Conservation (phyloP, 1,140 invertebrate genomes). For the Hetaerina americana region DNA sequence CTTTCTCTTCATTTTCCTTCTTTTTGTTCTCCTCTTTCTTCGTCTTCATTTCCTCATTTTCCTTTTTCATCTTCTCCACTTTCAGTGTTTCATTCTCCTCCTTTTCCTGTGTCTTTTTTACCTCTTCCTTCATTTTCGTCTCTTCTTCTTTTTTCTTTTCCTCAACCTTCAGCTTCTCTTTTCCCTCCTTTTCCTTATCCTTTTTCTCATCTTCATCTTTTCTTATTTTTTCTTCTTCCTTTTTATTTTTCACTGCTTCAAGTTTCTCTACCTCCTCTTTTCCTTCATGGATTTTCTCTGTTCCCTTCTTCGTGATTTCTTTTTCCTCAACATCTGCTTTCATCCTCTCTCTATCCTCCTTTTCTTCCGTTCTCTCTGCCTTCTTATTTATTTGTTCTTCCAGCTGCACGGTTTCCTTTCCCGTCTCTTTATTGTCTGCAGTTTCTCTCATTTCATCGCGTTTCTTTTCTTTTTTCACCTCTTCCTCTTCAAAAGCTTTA, state of each 20-base stretch:
- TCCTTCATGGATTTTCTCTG: constrained; percentile 12
- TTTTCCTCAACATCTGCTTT: constrained; percentile 5
- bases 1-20: constrained; percentile 14
- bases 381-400: constrained; percentile 12
- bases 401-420: constrained; percentile 8
- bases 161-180: constrained; percentile 8
- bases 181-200: constrained; percentile 5
- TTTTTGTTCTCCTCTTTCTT: not conserved
- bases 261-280: constrained; percentile 13
- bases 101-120: constrained; percentile 1
- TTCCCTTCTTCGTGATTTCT: constrained; percentile 12
- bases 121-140: constrained; percentile 8
- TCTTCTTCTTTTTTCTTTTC: constrained; percentile 7
- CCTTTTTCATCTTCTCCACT: constrained; percentile 8
- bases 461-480: constrained; percentile 14
- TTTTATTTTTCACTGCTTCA: constrained; percentile 13
- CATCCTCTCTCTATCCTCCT: constrained; percentile 3
- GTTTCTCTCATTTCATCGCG: constrained; percentile 11
- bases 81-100: not conserved
- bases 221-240: constrained; percentile 14
- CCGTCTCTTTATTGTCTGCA: constrained; percentile 6
- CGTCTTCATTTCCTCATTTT: constrained; percentile 6
- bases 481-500: constrained; percentile 10
- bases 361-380: constrained; percentile 11
- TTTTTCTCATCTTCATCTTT: constrained; percentile 12